These are phyloP conservation scores for Gymnothorax reevesii DNA, from an alignment of 2,797 vertebrate species.

Conservation along the genomic window DNA sequence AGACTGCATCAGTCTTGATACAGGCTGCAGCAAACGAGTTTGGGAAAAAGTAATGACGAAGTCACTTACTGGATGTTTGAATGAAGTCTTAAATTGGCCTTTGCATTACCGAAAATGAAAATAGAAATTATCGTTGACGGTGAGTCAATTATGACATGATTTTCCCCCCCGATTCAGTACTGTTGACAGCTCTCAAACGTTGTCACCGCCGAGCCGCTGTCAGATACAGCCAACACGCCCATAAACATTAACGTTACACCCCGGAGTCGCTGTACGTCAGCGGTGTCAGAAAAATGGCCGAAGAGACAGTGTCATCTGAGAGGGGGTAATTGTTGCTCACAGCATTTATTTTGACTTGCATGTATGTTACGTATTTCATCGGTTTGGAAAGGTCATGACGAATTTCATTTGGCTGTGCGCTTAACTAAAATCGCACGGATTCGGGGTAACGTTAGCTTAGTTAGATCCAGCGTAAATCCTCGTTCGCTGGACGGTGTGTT, in stretches of 20 bases:
- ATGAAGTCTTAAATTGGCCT: too few relatives aligned
- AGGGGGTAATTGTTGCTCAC: constrained; percentile 53
- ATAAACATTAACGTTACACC: too few relatives aligned
- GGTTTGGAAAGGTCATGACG: too few relatives aligned
- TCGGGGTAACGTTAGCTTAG: neutral
- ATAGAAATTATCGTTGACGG: neutral
- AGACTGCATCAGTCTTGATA: too few relatives aligned
- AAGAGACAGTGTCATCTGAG: constrained; percentile 35
- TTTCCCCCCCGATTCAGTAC: neutral
- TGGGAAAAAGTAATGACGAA: too few relatives aligned
- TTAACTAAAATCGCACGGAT: neutral
- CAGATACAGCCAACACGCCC: constrained; percentile 6
- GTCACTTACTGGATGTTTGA: too few relatives aligned
- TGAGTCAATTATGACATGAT: neutral
- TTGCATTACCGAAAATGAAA: too few relatives aligned
- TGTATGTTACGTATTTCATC: too few relatives aligned
- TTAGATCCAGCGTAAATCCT: neutral
- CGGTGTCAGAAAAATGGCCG: constrained; percentile 63
- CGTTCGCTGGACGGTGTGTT: neutral
- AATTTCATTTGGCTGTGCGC: too few relatives aligned
- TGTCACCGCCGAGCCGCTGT: neutral
- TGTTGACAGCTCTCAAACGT: neutral
- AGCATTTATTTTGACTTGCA: neutral
- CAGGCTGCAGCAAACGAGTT: too few relatives aligned
- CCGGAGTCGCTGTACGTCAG: constrained; percentile 42